Percentiles rank a stretch among this genome's conserved stretches.
Conservation (phyloP, 2,797 vertebrate species). For the Scolopax bukidnonensis region DNA sequence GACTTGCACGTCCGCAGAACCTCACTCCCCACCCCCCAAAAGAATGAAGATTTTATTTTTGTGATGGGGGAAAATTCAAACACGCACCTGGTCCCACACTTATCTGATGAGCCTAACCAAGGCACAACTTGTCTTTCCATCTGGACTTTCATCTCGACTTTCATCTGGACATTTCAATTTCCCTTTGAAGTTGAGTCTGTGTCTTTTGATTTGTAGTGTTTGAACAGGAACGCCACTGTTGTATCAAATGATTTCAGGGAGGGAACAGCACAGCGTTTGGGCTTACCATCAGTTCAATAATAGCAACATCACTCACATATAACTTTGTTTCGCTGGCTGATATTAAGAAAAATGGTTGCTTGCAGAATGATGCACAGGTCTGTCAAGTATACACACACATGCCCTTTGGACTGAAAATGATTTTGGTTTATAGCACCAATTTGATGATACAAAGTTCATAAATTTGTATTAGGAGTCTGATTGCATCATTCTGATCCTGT, state of each 20-base stretch:
- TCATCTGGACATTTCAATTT: slow-evolving; percentile 69
- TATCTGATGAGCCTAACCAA: slow-evolving; percentile 49
- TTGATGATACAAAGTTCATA: slow-evolving; percentile 77
- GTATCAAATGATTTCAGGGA: slow-evolving; percentile 73
- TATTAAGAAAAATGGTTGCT: slow-evolving; percentile 81
- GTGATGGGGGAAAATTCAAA: slow-evolving; percentile 30
- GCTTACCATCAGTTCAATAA: slow-evolving; percentile 74
- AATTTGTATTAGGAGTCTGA: slow-evolving; percentile 79
- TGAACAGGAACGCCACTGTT: slow-evolving; percentile 52
- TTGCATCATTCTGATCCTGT: slow-evolving; percentile 61
- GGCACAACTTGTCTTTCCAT: slow-evolving; percentile 58
- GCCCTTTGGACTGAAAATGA: slow-evolving; percentile 79
- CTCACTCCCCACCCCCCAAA: not conserved
- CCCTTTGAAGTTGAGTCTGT: slow-evolving; percentile 66
- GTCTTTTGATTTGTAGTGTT: slow-evolving; percentile 65
- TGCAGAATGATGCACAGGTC: slow-evolving; percentile 74
- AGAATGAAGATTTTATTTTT: slow-evolving; percentile 41
- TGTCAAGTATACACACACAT: slow-evolving; percentile 75
- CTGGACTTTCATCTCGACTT: slow-evolving; percentile 69
- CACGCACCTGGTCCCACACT: slow-evolving; percentile 21
- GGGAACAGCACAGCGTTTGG: slow-evolving; percentile 62
- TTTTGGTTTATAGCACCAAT: slow-evolving; percentile 78
- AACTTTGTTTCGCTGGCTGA: slow-evolving; percentile 79
- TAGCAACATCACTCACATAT: slow-evolving; percentile 79
- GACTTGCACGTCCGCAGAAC: not conserved